Conservation (phyloP, 2,888 invertebrate genomes). For the Pandemis heparana region DNA sequence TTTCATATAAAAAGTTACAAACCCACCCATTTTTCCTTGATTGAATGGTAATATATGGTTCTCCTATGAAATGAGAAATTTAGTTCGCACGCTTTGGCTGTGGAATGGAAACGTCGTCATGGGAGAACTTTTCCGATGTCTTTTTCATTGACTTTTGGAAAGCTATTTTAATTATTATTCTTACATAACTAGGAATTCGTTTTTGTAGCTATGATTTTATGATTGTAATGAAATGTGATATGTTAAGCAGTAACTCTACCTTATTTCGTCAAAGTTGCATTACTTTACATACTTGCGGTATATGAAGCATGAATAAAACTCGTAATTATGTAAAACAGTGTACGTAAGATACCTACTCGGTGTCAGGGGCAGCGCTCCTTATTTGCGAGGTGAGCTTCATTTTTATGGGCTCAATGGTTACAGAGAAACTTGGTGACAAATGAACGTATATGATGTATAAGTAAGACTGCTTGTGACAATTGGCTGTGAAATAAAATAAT, state of each 20-base stretch:
- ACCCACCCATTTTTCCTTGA: conserved; percentile 9
- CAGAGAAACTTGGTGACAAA: conserved; percentile 20
- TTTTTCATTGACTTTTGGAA: conserved; percentile 13
- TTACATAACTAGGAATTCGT: background rate
- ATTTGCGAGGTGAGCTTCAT: conserved; percentile 37
- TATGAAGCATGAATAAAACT: conserved; percentile 30
- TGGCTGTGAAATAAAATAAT: no score
- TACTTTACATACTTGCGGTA: conserved; percentile 7
- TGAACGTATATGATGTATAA: background rate
- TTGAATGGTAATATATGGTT: conserved; percentile 33
- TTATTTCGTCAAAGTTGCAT: conserved; percentile 9
- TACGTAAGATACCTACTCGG: conserved; percentile 33
- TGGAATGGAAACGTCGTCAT: background rate
- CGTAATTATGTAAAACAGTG: conserved; percentile 29
- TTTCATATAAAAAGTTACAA: background rate
- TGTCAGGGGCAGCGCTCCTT: conserved; percentile 36
- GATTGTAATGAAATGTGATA: background rate
- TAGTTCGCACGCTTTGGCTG: conserved; percentile 26
- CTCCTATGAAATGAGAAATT: conserved; percentile 23
- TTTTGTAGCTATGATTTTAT: background rate
- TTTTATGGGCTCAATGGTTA: conserved; percentile 22
- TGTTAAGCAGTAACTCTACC: background rate
- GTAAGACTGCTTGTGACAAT: background rate
- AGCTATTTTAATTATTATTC: background rate
- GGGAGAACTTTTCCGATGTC: conserved; percentile 18